Base-by-base conservation (phyloP, 2,888 invertebrate genomes). In the Trisateles emortualis region DNA sequence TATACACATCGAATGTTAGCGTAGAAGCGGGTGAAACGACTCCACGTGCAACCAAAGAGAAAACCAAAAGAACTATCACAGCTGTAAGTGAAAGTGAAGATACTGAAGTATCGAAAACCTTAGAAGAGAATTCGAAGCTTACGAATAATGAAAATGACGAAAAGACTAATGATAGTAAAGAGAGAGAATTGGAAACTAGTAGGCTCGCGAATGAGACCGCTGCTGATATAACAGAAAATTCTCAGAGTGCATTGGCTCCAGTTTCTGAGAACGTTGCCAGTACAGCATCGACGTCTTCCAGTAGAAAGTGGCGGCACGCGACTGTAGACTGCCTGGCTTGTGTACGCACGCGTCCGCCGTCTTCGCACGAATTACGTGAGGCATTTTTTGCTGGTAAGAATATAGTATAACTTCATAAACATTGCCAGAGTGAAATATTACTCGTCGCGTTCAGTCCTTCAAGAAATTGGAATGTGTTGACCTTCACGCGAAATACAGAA, bases 371-470 rank as follows among this genome's bases (percentile, higher is more conserved):
- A 62, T 68, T 93, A 42, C 81, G 93, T 1, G 92, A 93, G 62
- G 92, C 92, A 0, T 93, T 93, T 71, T 93, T 93, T 68, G 86
- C 91, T 53, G 91, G 92, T 91, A 63, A 67, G 55, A 16, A 22
- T 35, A 39, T 41, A 29, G 32, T 39, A 19, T 4, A 29, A 29
- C 13, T 39, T 39, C 16, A 14, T 24, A 32, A 14, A 32, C 42
- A 10, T 41, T 30, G 29, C 29, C 42, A 3, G 24, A 29, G 1
- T 8, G 13, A 35, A 4, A 11, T 11, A 13, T n/a, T 1, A 1
- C 3, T 10, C 3, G 32, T 32, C 11, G 11, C 1, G n/a, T 4
- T 13, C 13, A 1, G 10, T 32, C 11, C 3, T 0, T 29, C 2
- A 9, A n/a, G 11, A 5, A 5, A 32, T 4, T 29, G 10, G 9